Base-by-base conservation (phyloP, 1,140 invertebrate species). In the Aphidius gifuensis region DNA sequence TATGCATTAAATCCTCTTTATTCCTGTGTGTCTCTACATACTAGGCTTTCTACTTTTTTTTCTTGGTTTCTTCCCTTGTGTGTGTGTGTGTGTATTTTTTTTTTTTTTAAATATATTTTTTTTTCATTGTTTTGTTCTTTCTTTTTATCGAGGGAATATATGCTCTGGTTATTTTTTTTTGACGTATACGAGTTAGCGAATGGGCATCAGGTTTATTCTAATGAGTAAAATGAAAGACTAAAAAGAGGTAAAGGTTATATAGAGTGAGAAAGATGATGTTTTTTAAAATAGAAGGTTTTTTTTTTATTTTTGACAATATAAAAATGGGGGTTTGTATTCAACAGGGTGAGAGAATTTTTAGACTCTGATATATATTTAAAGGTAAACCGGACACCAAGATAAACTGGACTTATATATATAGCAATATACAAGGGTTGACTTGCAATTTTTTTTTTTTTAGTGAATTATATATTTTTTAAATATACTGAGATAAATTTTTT, bases 1-100 rank as follows among this genome's bases (percentile, higher is more conserved):
- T 61, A 61, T 61, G 59, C 59, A 54, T 55, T 38, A 32, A 44
- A 9, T 32, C 23, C 16, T 42, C 39, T 54, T 53, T 45, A 50
- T 46, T 46, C 42, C n/a, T 42, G 44, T 42, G 44, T 44, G 32
- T 53, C 49, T 59, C 46, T n/a, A 39, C 50, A 21, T 60, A 51
- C 40, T 61, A 40, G 46, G n/a, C 51, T 38, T 45, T n/a, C 42
- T 38, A 21, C 3, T 44, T 61, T 45, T 40, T 61, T 46, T 54
- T 9, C 6, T 2, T 6, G 16, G 9, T 11, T 45, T 6, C 32
- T 45, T 16, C 21, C 54, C 32, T 44, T 43, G 9, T 53, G 42
- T 16, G 16, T 16, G 16, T 16, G 16, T 16, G 1, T 16, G 16
- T 16, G 16, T 16, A 1, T 16, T 0, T 54, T 50, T 61, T 49